A percentile compares a stretch with the other conserved stretches of the same genome.
Conservation (phyloP, 2,888 invertebrate genomes). For the Tipula helvola region DNA sequence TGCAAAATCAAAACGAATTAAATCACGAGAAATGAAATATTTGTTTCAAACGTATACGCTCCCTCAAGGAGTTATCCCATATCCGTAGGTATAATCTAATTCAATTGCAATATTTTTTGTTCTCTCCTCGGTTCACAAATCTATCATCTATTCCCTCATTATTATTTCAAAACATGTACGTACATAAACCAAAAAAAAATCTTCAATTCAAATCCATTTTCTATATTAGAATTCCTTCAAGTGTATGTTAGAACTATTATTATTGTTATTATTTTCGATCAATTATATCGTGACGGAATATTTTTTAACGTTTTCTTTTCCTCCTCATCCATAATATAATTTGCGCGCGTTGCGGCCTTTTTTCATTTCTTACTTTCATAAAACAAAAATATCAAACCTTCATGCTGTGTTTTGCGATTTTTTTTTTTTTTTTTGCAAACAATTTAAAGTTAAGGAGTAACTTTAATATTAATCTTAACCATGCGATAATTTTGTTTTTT, state of each 20-base stretch:
- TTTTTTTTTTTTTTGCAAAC: neutral
- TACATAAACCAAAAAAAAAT: neutral
- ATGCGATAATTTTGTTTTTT: neutral
- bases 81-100: neutral
- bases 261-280: neutral
- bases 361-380: neutral
- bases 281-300: neutral
- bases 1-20: too few species aligned
- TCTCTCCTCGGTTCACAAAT: neutral
- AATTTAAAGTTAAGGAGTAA: neutral
- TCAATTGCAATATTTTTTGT: neutral
- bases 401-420: neutral
- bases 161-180: neutral
- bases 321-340: neutral
- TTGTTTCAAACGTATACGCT: neutral
- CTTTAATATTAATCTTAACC: neutral
- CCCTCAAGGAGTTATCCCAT: neutral
- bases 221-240: neutral
- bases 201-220: neutral
- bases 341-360: neutral
- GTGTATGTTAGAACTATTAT: neutral
- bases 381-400: neutral
- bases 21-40: neutral
- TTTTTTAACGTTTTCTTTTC: neutral
- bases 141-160: neutral